Conservation (phyloP, 2,113 vertebrate genomes). For the Barbus barbus region DNA sequence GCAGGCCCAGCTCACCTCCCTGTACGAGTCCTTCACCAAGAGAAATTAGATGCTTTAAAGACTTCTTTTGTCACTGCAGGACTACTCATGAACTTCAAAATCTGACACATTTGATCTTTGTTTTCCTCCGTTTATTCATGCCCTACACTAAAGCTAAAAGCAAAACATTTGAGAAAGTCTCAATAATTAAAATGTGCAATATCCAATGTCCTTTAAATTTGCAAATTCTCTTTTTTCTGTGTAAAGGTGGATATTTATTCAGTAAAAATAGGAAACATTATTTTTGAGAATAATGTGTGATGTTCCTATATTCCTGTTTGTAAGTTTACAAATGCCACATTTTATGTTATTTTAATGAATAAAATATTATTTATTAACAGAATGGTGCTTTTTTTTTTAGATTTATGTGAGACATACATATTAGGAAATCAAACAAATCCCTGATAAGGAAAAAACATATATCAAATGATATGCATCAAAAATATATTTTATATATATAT, state of each 20-base stretch:
- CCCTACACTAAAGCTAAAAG: not conserved
- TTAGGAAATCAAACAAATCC: not conserved
- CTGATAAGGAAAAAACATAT: not conserved
- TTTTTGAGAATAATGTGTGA: not conserved
- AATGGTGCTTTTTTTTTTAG: not conserved
- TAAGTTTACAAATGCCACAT: not conserved
- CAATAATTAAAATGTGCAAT: not conserved
- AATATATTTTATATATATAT: no score
- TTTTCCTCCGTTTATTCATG: not conserved
- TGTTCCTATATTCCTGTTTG: not conserved
- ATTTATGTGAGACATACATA: not conserved
- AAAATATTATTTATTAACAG: not conserved
- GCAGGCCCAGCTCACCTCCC: slow-evolving; percentile 57
- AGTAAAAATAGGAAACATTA: not conserved
- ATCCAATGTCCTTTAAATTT: not conserved
- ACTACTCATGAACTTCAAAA: not conserved
- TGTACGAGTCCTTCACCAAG: slow-evolving; percentile 63
- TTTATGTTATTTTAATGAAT: not conserved
- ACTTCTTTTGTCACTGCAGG: not conserved
- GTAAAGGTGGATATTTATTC: not conserved
- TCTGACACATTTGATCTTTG: not conserved
- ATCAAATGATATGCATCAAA: no score
- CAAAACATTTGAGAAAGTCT: not conserved
- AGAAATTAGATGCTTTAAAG: slow-evolving; percentile 51
- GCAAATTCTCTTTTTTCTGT: not conserved